phyloP scores from a whole-genome alignment of 1,140 invertebrate species.

The Macrobrachium rosenbergii region DNA sequence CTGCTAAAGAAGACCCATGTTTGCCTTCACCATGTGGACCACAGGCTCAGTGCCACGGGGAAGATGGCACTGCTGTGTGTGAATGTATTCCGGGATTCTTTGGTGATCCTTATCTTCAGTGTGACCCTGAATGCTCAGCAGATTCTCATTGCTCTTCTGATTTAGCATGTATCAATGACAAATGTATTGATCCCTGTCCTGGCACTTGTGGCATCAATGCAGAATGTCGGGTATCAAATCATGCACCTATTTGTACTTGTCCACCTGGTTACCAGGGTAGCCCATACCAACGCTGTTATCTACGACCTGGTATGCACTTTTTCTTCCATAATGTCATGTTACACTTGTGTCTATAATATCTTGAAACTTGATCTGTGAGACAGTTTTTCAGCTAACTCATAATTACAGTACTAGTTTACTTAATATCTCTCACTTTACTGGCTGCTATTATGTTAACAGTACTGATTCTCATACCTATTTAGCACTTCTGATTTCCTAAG shows the following conservation, averaged over 20 bases:
- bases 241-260: conserved; percentile 76
- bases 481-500: not conserved
- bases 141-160: conserved; percentile 81
- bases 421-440: not conserved
- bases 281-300: conserved; percentile 68
- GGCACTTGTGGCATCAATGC: conserved; percentile 82
- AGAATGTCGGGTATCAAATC: conserved; percentile 81
- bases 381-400: not conserved
- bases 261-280: conserved; percentile 76
- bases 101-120: conserved; percentile 73
- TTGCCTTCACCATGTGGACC: conserved; percentile 15
- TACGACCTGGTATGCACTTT: conserved; percentile 10
- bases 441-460: not conserved
- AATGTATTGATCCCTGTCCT: conserved; percentile 82
- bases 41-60: conserved; percentile 20
- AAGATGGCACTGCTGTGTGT: not conserved
- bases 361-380: no score
- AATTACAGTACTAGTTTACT: not conserved
- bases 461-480: not conserved
- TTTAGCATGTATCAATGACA: conserved; percentile 84
- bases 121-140: conserved; percentile 82
- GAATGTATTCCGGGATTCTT: conserved; percentile 32
- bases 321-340: no score
- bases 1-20: not conserved
- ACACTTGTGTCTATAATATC: no score